Base-by-base conservation (phyloP, 1,140 invertebrate species). In the Drosophila bifasciata region DNA sequence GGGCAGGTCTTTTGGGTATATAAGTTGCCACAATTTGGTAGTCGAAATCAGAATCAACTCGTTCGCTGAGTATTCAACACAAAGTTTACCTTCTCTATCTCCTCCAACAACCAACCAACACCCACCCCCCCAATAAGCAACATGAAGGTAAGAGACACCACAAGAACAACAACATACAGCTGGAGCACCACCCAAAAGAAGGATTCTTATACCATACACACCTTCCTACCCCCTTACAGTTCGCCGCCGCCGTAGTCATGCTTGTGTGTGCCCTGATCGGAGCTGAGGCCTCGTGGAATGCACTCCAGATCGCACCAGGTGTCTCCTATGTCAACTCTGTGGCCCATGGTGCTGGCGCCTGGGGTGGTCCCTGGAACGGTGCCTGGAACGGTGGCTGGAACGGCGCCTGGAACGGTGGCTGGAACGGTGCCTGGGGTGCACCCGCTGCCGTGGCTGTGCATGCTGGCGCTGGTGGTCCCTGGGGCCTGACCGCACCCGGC, bases 181-280 rank as follows among this genome's bases (percentile, higher is more conserved):
- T 21, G 15, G 25, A 15, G 5, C 7, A 3, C 3, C 5, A 9
- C 19, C 16, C 16, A 32, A 11, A 28, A 36, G 11, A 11, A 40
- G 11, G 3, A 11, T 21, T 1, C 39, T 56, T 19, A 61, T 50
- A n/a, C n/a, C n/a, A n/a, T n/a, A n/a, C 21, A 21, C 19, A 21
- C 19, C 19, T 21, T n/a, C 41, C 16, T 51, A 36, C 60, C n/a
- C 44, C 40, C 36, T 64, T 8, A 0, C 89, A 91, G 90, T 91
- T 91, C 90, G 89, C 79, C 69, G 46, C 84, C 85, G 89, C 89
- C 83, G 90, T 91, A 91, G 90, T 91, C 90, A 90, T 91, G 90
- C 91, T 91, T 62, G 90, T 91, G 63, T 85, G 90, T 66, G 90
- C 90, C 76, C 68, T 78, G 62, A 79, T 68, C 63, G 90, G 88